These are phyloP conservation scores for Malthinus flaveolus DNA, from an alignment of 2,888 invertebrate species.

Conservation along the genomic window DNA sequence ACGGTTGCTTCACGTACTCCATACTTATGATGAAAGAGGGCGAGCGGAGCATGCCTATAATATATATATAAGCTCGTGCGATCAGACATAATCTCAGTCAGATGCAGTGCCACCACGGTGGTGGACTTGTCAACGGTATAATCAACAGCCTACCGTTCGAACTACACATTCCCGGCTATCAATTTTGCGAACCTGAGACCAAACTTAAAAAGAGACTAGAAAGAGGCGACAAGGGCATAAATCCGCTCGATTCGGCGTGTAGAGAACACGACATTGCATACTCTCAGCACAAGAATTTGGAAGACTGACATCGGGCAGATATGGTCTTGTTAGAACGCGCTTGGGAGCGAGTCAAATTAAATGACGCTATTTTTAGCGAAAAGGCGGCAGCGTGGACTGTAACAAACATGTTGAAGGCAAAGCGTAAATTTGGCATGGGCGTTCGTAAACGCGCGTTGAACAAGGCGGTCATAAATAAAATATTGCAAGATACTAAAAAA, in stretches of 20 bases:
- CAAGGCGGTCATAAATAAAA: neutral
- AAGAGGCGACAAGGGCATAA: constrained; percentile 40
- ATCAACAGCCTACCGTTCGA: constrained; percentile 36
- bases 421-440: neutral
- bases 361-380: constrained; percentile 35
- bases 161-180: constrained; percentile 28
- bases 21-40: too few species aligned
- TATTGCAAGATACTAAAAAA: neutral
- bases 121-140: constrained; percentile 29
- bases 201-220: too few species aligned
- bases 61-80: too few species aligned
- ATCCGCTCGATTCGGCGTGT: constrained; percentile 38
- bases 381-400: neutral
- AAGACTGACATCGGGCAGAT: constrained; percentile 38
- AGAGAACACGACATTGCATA: constrained; percentile 40
- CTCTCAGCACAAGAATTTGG: constrained; percentile 9
- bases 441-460: too few species aligned
- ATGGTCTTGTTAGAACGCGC: constrained; percentile 36
- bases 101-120: constrained; percentile 6
- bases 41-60: too few species aligned
- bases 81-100: neutral
- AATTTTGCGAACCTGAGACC: neutral
- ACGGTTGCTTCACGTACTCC: neutral
- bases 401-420: neutral
- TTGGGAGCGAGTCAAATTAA: constrained; percentile 32